Base-by-base conservation (phyloP, 2,797 vertebrate species). In the Vireo griseus region DNA sequence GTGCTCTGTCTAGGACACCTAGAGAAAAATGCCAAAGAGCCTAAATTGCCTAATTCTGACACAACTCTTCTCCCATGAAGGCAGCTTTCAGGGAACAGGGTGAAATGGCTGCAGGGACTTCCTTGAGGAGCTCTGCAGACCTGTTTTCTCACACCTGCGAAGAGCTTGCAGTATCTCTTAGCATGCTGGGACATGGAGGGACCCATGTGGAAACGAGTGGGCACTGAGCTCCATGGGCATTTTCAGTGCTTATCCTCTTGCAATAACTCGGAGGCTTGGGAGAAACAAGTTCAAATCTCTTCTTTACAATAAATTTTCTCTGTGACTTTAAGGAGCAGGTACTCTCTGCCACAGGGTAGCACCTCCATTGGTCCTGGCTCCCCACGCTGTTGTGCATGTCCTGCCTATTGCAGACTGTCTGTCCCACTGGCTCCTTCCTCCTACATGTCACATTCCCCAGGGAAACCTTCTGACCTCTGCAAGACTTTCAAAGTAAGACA, bases 201-300 rank as follows among this genome's bases (percentile, higher is more conserved):
- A 0, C 3, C 33, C 3, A 16, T 29, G 21, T 63, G 37, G 54
- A 72, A 76, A 57, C 0, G 2, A 72, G 8, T 3, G 26, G 78
- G 11, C 37, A 31, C 6, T 1, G 2, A 59, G 7, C 6, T 40
- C 59, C 2, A 0, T 21, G 24, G 2, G 2, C 6, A 13, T 33
- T 77, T 67, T 66, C 37, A 29, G 28, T 40, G 20, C 14, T 92
- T 44, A 13, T 33, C 25, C 5, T 76, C 37, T 67, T 66, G 44
- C 44, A 50, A 22, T n/a, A 54, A 50, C 24, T 35, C 26, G 7
- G 61, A 77, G 52, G 6, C 10, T 35, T 58, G 16, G 19, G 10
- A 66, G 35, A 74, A 77, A 52, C 10, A 24, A 54, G 7, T 58
- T 74, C 28, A 76, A 51, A 44, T 44, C 17, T 71, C 28, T 69